Evolutionary conservation across 2,888 invertebrate genomes (phyloP).

Genomic region (Gortyna flavago): DNA sequence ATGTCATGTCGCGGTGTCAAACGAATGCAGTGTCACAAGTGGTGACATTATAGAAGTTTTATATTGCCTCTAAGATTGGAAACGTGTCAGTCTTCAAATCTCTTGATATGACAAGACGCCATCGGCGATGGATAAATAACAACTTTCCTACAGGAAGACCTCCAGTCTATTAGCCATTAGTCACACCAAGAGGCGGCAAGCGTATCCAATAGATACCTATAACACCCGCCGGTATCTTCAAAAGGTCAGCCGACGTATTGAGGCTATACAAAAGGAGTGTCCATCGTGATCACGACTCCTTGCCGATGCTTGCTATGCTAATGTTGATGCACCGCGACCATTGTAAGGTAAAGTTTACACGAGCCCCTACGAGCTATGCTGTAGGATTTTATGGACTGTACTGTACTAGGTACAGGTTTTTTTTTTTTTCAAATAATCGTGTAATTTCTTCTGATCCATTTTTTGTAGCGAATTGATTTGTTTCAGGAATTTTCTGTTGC

Average conservation of each 20-base stretch:
- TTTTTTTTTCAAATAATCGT: background rate
- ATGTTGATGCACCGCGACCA: slow-evolving; percentile 17
- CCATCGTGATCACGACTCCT: slow-evolving; percentile 52
- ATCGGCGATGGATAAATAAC: background rate
- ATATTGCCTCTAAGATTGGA: too few relatives aligned
- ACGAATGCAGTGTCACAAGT: too few relatives aligned
- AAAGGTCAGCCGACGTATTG: slow-evolving; percentile 47
- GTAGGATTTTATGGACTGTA: background rate
- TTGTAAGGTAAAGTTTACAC: slow-evolving; percentile 14
- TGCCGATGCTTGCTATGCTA: slow-evolving; percentile 43
- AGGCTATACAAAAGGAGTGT: slow-evolving; percentile 44
- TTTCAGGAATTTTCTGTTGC: background rate
- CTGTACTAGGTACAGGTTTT: background rate
- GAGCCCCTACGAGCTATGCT: background rate
- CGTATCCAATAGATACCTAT: background rate
- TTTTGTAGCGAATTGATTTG: background rate
- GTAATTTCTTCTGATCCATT: background rate
- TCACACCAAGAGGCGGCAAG: slow-evolving; percentile 1
- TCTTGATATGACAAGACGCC: background rate
- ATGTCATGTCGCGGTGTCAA: too few relatives aligned
- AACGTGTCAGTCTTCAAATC: background rate
- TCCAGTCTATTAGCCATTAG: background rate
- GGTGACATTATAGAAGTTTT: background rate
- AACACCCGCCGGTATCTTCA: slow-evolving; percentile 8
- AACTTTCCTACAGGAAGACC: background rate